Conservation (phyloP, 2,888 invertebrate species). For the Ethmia dodecea region DNA sequence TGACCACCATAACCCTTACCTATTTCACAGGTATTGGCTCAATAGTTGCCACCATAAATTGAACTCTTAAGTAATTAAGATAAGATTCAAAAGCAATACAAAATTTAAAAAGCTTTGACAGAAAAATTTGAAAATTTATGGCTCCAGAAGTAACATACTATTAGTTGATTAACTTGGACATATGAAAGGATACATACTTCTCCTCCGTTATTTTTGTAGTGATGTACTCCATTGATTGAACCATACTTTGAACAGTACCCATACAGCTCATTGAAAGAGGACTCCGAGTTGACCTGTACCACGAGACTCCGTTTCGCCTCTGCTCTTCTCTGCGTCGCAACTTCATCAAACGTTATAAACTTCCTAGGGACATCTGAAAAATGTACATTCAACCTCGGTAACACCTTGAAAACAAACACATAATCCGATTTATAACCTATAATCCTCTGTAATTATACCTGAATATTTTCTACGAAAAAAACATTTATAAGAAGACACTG, state of each 20-base stretch:
- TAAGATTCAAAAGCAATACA: too few relatives aligned
- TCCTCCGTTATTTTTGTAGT: slow-evolving; percentile 74
- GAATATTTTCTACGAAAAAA: slow-evolving; percentile 42
- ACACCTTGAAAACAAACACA: slow-evolving; percentile 26
- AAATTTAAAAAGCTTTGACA: too few relatives aligned
- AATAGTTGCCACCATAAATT: too few relatives aligned
- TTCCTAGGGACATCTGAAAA: slow-evolving; percentile 50
- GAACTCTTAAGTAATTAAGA: too few relatives aligned
- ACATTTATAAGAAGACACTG: slow-evolving; percentile 41
- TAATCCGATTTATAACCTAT: slow-evolving; percentile 4
- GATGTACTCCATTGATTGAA: slow-evolving; percentile 79
- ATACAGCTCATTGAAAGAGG: slow-evolving; percentile 82
- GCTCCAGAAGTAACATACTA: too few relatives aligned
- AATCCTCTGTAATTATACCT: slow-evolving; percentile 47
- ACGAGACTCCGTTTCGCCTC: slow-evolving; percentile 84
- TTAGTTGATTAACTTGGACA: too few relatives aligned
- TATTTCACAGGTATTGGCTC: too few relatives aligned
- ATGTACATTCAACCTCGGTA: slow-evolving; percentile 56
- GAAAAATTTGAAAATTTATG: too few relatives aligned
- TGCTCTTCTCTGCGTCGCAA: slow-evolving; percentile 75
- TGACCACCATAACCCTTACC: too few relatives aligned
- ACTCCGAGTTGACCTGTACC: slow-evolving; percentile 85
- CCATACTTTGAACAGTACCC: slow-evolving; percentile 84
- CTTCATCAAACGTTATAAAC: slow-evolving; percentile 74
- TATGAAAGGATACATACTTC: slow-evolving; percentile 62